Evolutionary conservation across 2,113 vertebrate species (phyloP), one percentile per base, ranked within the genome.

Genomic region (Sinocyclocheilus rhinocerous): DNA sequence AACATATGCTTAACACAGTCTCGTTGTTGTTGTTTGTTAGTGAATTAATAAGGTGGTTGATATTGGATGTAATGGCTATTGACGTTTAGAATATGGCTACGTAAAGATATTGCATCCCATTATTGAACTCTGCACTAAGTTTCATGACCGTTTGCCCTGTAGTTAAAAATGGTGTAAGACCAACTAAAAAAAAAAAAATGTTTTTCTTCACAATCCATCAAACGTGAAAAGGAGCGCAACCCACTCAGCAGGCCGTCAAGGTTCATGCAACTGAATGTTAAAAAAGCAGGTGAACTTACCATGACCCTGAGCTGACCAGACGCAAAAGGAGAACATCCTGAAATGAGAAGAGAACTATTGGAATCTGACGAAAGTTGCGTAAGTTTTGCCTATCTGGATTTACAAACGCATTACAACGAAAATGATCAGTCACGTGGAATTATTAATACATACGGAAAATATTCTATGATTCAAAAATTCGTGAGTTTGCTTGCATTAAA

Each of bases 201-300:
- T 3, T 20, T 75, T 75, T 81, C 76, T 33, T 65, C 16, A 84
- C 59, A 76, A 84, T 84, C 65, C 63, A 82, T 73, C 73, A 75
- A 85, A 82, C 57, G 65, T 72, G 79, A 16, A 85, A 24, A 85
- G 73, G 26, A 88, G 42, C 69, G 84, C 69, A 65, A 65, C 77
- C 69, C 75, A 83, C 75, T 80, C 81, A 86, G 81, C 55, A 70
- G 63, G 85, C 76, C 72, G 61, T 48, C 76, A 88, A 26, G 72
- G 72, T 87, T 87, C 72, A 65, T 57, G 10, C 79, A 83, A 82
- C 65, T 63, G 22, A 83, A 83, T 83, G 50, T 85, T 78, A 82
- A 88, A 86, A 86, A 80, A 80, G 45, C 39, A 1, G 42, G 8
- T 83, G 88, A 89, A 87, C 88, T 89, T 26, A 52, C 22, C 36